Percentiles rank a stretch among this genome's conserved stretches.
These are phyloP conservation scores for Pica pica DNA, from an alignment of 2,113 vertebrate species.

Conservation along the genomic window DNA sequence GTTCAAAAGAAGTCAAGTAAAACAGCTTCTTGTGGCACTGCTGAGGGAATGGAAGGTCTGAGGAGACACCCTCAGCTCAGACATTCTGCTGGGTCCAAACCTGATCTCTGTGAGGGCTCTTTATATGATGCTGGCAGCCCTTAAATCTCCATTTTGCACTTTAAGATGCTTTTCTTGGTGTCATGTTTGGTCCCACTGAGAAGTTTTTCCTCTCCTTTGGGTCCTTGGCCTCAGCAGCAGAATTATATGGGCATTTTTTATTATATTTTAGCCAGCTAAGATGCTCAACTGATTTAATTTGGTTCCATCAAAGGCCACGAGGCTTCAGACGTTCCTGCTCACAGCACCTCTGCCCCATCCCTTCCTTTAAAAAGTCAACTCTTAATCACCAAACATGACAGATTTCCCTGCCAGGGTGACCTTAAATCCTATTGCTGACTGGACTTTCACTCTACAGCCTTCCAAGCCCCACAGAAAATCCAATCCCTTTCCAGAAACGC, in stretches of 20 bases:
- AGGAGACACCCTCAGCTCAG: not conserved
- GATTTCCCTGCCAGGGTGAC: not conserved
- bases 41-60: constrained; percentile 23
- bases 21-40: not conserved
- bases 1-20: not conserved
- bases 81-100: not conserved
- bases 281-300: not conserved
- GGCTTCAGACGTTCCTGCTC: not conserved
- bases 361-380: not conserved
- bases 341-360: not conserved
- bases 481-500: not conserved
- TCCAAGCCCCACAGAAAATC: not conserved
- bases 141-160: not conserved
- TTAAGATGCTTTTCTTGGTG: not conserved
- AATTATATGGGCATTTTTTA: not conserved
- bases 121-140: not conserved
- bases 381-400: not conserved
- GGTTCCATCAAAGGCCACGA: not conserved
- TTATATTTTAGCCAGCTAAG: not conserved
- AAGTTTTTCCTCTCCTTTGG: not conserved
- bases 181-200: not conserved
- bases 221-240: not conserved
- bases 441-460: not conserved
- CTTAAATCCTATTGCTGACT: not conserved
- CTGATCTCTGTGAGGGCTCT: not conserved